These are phyloP conservation scores for Clarias batrachus DNA, from an alignment of 2,113 vertebrate genomes.

Conservation along the genomic window DNA sequence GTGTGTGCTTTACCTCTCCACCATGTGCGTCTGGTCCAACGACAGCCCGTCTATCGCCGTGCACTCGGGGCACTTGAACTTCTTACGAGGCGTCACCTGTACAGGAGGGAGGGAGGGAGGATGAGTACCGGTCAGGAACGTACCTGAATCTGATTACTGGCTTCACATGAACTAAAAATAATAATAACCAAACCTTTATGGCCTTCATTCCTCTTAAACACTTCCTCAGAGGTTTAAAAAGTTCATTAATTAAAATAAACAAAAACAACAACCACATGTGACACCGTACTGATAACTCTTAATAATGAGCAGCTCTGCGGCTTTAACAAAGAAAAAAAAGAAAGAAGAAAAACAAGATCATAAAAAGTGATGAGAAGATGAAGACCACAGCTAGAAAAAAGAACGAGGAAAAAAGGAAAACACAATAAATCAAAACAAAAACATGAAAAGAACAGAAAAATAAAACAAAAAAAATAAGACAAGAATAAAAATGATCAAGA, in stretches of 20 bases:
- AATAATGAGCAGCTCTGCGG: background rate
- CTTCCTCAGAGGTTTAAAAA: background rate
- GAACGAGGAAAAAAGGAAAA: too few species aligned
- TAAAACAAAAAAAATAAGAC: background rate
- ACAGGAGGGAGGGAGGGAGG: background rate
- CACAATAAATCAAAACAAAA: too few species aligned
- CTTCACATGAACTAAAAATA: background rate
- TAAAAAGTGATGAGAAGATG: too few species aligned
- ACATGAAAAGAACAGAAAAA: background rate
- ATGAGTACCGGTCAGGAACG: background rate
- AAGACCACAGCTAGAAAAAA: too few species aligned
- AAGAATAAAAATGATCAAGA: background rate
- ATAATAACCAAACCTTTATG: background rate
- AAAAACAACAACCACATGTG: background rate
- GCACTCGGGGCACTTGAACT: conserved; percentile 99
- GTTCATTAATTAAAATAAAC: background rate
- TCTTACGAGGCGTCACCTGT: conserved; percentile 96
- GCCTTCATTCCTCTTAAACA: background rate
- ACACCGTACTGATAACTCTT: conserved; percentile 12
- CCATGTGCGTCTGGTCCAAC: conserved; percentile 98
- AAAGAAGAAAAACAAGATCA: background rate
- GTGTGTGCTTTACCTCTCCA: conserved; percentile 79
- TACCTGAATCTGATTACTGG: background rate
- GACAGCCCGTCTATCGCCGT: conserved; percentile 97
- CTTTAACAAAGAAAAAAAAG: background rate